These are phyloP conservation scores for Drosophila kambysellisi DNA, from an alignment of 2,888 invertebrate species.

Conservation along the genomic window DNA sequence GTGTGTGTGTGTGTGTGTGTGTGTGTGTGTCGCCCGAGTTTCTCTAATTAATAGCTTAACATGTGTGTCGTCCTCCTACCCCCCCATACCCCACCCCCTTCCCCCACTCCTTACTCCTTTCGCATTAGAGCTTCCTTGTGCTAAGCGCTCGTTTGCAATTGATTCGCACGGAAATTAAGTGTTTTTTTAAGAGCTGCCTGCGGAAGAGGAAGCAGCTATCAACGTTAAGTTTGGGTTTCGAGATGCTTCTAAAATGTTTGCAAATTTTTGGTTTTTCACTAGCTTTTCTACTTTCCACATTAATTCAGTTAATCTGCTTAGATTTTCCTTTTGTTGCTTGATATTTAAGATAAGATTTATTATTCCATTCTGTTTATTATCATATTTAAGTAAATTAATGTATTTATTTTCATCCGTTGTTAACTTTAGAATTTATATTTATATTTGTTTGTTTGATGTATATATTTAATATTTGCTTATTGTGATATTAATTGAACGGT, in stretches of 20 bases:
- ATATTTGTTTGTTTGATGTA: neutral
- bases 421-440: too few species aligned
- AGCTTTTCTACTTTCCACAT: neutral
- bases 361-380: neutral
- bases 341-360: neutral
- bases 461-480: neutral
- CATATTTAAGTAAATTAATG: neutral
- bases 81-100: neutral
- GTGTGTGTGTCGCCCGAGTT: constrained; percentile 28
- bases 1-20: constrained; percentile 1
- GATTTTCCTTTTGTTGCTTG: neutral
- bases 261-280: neutral
- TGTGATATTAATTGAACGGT: neutral
- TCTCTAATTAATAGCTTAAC: constrained; percentile 70
- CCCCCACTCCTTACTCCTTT: neutral
- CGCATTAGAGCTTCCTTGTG: neutral
- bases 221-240: constrained; percentile 12
- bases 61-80: constrained; percentile 33
- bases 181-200: neutral
- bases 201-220: neutral
- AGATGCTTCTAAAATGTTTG: constrained; percentile 7
- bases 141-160: constrained; percentile 59
- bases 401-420: neutral
- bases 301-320: neutral
- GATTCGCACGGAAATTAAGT: constrained; percentile 66